Base-by-base conservation (phyloP, 2,113 vertebrate species). In the Anguilla rostrata region DNA sequence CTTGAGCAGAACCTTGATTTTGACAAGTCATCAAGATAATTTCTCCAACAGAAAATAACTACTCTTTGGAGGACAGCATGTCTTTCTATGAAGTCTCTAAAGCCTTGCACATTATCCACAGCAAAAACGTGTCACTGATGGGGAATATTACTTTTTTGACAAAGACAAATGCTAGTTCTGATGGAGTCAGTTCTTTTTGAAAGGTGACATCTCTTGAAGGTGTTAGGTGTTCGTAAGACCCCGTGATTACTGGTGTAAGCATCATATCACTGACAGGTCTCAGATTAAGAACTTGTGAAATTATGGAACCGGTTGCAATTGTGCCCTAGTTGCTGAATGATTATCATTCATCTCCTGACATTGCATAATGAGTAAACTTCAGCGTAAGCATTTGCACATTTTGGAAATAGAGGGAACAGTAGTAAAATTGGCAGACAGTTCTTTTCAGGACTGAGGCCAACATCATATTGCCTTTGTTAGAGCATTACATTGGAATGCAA, bases 241-340 rank as follows among this genome's bases (percentile, higher is more conserved):
- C 41, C 43, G 15, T 46, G 79, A 41, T 41, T 26, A 41, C 3
- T 29, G 34, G 79, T 43, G 79, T 39, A 43, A 41, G 79, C 22
- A 29, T 20, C 22, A 63, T 16, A 40, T 39, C 20, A n/a, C 40
- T 66, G 39, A 63, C 78, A 86, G 80, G 14, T 46, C 66, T 60
- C 56, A n/a, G n/a, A 29, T 84, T 22, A 63, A 66, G 57, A 39
- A 71, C 53, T 34, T 40, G 39, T 26, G 34, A 26, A 14, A 82
- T 41, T 82, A 85, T 40, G 78, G 79, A 71, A 82, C 39, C 79
- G 49, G 39, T 81, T 29, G 41, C n/a, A 43, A 53, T 71, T 82
- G 75, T 75, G 80, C 39, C 60, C 85, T 56, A 82, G 79, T 75
- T 86, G 80, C 57, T 82, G 85, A 39, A 49, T 41, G 79, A 41